These are phyloP conservation scores for Bombus affinis DNA, from an alignment of 1,140 invertebrate genomes.

Conservation along the genomic window DNA sequence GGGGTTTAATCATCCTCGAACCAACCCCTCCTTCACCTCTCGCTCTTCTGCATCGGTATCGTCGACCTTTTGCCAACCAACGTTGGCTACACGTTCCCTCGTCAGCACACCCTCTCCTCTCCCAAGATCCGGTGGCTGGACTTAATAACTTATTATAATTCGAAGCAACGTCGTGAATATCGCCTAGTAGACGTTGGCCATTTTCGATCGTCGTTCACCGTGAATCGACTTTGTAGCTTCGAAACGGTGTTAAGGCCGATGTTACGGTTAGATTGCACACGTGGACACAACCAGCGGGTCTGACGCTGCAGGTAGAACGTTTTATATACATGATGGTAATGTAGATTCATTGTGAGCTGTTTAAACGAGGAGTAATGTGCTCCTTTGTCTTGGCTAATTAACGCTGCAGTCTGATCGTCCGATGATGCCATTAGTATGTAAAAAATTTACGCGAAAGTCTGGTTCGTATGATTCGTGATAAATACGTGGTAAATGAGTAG, in stretches of 20 bases:
- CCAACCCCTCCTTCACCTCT: constrained; percentile 48
- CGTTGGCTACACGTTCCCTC: constrained; percentile 26
- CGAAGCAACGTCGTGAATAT: constrained; percentile 33
- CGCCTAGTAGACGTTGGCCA: constrained; percentile 17
- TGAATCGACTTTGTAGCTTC: neutral
- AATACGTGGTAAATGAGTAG: constrained; percentile 28
- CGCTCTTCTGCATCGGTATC: constrained; percentile 10
- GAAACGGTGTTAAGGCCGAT: neutral
- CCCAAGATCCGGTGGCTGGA: constrained; percentile 22
- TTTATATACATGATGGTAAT: neutral
- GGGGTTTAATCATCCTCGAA: constrained; percentile 79
- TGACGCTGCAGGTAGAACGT: constrained; percentile 26
- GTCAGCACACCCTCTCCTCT: neutral
- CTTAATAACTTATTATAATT: constrained; percentile 78
- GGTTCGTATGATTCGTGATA: neutral
- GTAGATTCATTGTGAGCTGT: neutral
- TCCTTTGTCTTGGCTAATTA: constrained; percentile 18
- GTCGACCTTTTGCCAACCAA: constrained; percentile 60
- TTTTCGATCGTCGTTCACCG: neutral
- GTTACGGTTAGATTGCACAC: neutral
- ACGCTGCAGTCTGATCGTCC: neutral
- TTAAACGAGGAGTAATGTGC: constrained; percentile 21
- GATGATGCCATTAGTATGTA: neutral
- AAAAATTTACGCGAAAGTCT: constrained; percentile 4
- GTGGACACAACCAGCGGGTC: neutral